Evolutionary conservation across 2,113 vertebrate species (phyloP).

Genomic region (Neogale vison): DNA sequence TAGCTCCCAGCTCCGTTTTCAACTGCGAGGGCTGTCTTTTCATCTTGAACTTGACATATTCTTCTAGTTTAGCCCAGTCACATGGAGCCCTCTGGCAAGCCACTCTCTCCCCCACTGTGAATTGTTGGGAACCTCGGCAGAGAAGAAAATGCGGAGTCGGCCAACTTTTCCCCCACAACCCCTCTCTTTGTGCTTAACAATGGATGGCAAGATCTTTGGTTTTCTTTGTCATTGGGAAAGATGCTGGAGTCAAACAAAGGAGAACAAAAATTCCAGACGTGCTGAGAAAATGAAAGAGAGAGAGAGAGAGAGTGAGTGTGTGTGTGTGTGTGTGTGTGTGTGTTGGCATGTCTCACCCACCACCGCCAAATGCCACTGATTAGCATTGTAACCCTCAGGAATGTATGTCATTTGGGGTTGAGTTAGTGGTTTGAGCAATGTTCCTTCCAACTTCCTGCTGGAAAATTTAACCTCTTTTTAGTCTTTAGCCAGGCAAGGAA

Average conservation of each 20-base stretch:
- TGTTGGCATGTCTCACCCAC: background rate
- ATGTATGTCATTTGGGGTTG: constrained; percentile 58
- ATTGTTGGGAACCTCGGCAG: constrained; percentile 62
- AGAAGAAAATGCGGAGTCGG: constrained; percentile 45
- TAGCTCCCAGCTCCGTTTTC: constrained; percentile 62
- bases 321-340: background rate
- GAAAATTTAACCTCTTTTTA: constrained; percentile 82
- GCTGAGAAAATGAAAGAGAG: constrained; percentile 56
- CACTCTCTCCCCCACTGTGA: constrained; percentile 52
- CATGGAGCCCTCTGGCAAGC: constrained; percentile 53
- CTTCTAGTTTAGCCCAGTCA: constrained; percentile 63
- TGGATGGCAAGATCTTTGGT: constrained; percentile 50
- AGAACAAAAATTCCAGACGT: constrained; percentile 53
- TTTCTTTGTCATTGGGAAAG: constrained; percentile 67
- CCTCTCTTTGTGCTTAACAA: constrained; percentile 60
- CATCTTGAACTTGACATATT: constrained; percentile 68
- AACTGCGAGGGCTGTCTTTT: constrained; percentile 12
- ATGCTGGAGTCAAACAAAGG: constrained; percentile 61
- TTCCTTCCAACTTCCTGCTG: constrained; percentile 77
- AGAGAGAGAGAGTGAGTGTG: background rate
- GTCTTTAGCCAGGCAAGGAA: constrained; percentile 35
- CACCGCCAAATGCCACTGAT: background rate
- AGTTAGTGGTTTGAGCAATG: constrained; percentile 72
- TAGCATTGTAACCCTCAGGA: constrained; percentile 56
- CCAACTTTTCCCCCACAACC: constrained; percentile 31